Evolutionary conservation across 2,113 vertebrate genomes (phyloP), one percentile per base, ranked within the genome.

Genomic region (Stictonetta naevosa): DNA sequence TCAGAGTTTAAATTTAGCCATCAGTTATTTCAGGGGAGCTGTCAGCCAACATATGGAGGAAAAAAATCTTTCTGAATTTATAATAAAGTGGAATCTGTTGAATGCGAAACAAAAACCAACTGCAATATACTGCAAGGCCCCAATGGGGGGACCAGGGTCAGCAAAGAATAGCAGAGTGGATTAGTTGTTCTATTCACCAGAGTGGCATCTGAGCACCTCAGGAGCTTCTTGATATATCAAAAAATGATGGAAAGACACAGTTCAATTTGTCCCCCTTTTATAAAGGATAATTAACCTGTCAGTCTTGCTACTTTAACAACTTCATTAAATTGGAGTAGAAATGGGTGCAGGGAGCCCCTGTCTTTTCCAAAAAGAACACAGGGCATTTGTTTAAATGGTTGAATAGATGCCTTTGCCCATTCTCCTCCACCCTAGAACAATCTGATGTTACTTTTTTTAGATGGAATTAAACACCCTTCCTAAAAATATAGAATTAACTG

Each of bases 221-320:
- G 78, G 97, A 98, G 98, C 98, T 98, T 98, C 98, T 97, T 98
- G 98, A 98, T 98, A 97, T 98, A 98, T 99, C 98, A 98, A 98
- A 98, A 99, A 98, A 98, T 99, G 98, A 99, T 99, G 98, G 98
- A 99, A 98, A 99, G 98, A 99, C 99, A 99, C 98, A 99, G 98
- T 98, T 99, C 99, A 99, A 99, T 99, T 99, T 99, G 99, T 99
- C 98, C 98, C 98, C 98, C 98, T 99, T 99, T 99, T 98, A 99
- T 99, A 99, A 99, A 99, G 99, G 99, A 99, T 99, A 99, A 99
- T 99, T 99, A 99, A 99, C 98, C 99, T 99, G 99, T 99, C 99
- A 99, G 98, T 99, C 99, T 98, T 97, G 97, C 97, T 97, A 98
- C 98, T 98, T 98, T 98, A 98, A 99, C 99, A 99, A 98, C 99